Conservation (phyloP, 2,888 invertebrate genomes). For the Brachyopa scutellaris region DNA sequence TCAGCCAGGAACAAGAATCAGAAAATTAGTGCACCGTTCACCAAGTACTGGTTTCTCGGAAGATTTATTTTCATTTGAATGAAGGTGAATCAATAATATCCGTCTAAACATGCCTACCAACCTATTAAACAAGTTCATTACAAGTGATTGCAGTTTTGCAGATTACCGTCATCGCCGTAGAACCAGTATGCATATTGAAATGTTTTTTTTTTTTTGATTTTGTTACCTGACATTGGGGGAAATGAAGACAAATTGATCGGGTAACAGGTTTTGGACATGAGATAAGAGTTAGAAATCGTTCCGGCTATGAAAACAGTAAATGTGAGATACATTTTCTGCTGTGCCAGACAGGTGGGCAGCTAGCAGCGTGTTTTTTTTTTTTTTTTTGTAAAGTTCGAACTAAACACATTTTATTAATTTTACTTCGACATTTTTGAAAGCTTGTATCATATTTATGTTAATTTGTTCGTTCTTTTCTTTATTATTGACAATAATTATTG, state of each 20-base stretch:
- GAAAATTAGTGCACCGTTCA: constrained; percentile 21
- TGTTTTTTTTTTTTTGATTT: too few relatives aligned
- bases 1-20: constrained; percentile 2
- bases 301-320: constrained; percentile 5
- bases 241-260: constrained; percentile 63
- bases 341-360: constrained; percentile 28
- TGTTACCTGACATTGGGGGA: constrained; percentile 34
- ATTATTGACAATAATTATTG: too few relatives aligned
- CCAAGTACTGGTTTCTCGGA: constrained; percentile 28
- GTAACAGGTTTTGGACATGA: constrained; percentile 41
- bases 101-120: constrained; percentile 48
- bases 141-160: constrained; percentile 50
- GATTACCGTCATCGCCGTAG: constrained; percentile 17
- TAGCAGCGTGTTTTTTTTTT: too few relatives aligned
- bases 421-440: too few relatives aligned
- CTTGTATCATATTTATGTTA: too few relatives aligned
- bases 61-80: constrained; percentile 40
- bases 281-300: constrained; percentile 34
- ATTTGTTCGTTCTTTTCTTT: too few relatives aligned
- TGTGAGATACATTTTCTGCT: constrained; percentile 1
- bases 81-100: constrained; percentile 49
- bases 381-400: too few relatives aligned
- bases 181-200: too few relatives aligned
- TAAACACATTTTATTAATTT: too few relatives aligned
- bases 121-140: constrained; percentile 68